Percentiles rank a stretch among this genome's conserved stretches.
These are phyloP conservation scores for Colinus virginianus DNA, from an alignment of 2,113 vertebrate genomes.

Conservation along the genomic window DNA sequence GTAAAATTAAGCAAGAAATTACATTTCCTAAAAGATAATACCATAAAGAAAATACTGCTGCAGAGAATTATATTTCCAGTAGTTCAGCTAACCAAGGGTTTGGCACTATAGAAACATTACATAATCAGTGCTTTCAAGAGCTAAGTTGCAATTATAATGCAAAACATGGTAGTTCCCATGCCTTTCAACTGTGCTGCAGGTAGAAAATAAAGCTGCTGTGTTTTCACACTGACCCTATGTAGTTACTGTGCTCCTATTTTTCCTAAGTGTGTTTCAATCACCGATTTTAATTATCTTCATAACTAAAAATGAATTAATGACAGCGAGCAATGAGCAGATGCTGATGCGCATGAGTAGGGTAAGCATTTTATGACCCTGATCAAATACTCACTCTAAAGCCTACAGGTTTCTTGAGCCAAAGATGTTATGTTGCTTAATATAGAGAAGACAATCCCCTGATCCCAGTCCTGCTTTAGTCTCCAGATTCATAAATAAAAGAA, in stretches of 20 bases:
- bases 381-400: background rate
- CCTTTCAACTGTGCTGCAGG: background rate
- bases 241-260: background rate
- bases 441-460: background rate
- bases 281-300: background rate
- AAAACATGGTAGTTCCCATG: background rate
- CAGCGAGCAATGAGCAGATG: background rate
- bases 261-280: background rate
- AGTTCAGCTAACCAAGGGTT: background rate
- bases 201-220: background rate
- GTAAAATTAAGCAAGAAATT: constrained; percentile 23
- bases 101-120: background rate
- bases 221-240: background rate
- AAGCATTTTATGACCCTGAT: background rate
- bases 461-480: background rate
- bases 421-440: background rate
- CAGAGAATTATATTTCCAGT: background rate
- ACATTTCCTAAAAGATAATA: constrained; percentile 9
- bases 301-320: background rate
- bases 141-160: constrained; percentile 32
- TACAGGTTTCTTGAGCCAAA: background rate
- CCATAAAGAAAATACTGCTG: background rate
- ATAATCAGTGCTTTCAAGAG: constrained; percentile 42
- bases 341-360: background rate
- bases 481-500: background rate